These are phyloP conservation scores for Falcunculus frontatus DNA, from an alignment of 2,113 vertebrate species.

Conservation along the genomic window DNA sequence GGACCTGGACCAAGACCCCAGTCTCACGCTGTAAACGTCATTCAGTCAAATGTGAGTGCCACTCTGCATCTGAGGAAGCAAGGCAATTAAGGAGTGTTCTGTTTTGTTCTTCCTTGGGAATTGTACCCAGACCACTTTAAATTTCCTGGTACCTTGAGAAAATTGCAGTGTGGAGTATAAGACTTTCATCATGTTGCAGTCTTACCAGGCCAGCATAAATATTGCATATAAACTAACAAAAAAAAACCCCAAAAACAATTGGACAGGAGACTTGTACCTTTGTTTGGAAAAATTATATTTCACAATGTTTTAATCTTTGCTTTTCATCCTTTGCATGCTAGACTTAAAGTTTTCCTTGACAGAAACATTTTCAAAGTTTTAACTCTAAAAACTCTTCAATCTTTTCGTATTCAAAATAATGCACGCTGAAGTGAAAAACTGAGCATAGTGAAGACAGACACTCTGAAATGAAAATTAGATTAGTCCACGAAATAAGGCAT, in stretches of 20 bases:
- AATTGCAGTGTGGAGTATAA: neutral
- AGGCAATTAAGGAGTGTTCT: neutral
- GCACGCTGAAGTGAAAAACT: neutral
- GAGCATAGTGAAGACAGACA: neutral
- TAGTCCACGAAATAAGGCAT: neutral
- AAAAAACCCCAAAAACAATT: fast-evolving
- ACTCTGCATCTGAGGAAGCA: neutral
- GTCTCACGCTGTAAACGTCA: neutral
- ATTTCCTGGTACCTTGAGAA: neutral
- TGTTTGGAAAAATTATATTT: neutral
- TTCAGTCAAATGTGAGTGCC: neutral
- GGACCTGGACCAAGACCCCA: neutral
- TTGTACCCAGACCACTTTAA: neutral
- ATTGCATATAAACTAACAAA: neutral
- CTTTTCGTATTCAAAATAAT: neutral
- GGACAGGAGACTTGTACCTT: neutral
- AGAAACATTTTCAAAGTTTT: neutral
- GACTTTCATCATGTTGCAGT: neutral
- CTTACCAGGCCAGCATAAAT: neutral
- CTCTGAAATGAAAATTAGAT: neutral
- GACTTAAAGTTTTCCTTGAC: neutral
- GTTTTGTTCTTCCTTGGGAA: neutral
- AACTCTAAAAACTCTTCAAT: neutral
- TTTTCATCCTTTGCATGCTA: neutral
- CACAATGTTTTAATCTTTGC: neutral